Evolutionary conservation across 2,888 invertebrate genomes (phyloP), one percentile per base, ranked within the genome.

Genomic region (Ceraclea dissimilis): DNA sequence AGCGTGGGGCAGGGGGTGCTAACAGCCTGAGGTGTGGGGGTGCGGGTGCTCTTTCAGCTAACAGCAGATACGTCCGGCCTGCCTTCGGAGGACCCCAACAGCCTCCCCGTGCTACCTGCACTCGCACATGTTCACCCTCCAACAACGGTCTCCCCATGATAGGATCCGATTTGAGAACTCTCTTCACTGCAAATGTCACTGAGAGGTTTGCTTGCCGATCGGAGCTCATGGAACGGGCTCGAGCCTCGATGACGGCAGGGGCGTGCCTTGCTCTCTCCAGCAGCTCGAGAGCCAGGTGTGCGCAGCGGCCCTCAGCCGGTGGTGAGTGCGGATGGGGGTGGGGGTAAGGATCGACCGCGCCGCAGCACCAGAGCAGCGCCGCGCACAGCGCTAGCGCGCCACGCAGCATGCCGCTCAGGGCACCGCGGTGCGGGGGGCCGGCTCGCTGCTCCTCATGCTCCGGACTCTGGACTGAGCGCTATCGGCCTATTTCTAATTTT

Each of bases 401-500:
- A 49, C 56, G 44, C 50, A 52, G 58, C 55, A 53, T 54, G 55
- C 58, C 57, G 50, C 54, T 49, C 56, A 52, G 52, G 59, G 54
- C 56, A 52, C 56, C 56, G 52, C 52, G 52, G 44, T 16, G 44
- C 51, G 48, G 22, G 48, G 26, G 19, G 34, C 22, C 26, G 48
- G 52, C 26, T 21, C 52, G 21, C 39, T 49, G 48, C 51, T 26
- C 58, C 39, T 54, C 58, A 58, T 54, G 47, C 47, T 51, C 54
- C 53, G 50, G 47, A 20, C 56, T 16, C 20, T 44, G 52, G 52
- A 17, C 21, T 19, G 39, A 31, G 34, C 51, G 54, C 54, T 54
- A 54, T 44, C 52, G 47, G 58, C 55, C 55, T 58, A 55, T 55
- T 58, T 58, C 58, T 55, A 58, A 58, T 52, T 54, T 58, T 58